Conservation (phyloP, 2,113 vertebrate species). For the Psephotus haematonotus region DNA sequence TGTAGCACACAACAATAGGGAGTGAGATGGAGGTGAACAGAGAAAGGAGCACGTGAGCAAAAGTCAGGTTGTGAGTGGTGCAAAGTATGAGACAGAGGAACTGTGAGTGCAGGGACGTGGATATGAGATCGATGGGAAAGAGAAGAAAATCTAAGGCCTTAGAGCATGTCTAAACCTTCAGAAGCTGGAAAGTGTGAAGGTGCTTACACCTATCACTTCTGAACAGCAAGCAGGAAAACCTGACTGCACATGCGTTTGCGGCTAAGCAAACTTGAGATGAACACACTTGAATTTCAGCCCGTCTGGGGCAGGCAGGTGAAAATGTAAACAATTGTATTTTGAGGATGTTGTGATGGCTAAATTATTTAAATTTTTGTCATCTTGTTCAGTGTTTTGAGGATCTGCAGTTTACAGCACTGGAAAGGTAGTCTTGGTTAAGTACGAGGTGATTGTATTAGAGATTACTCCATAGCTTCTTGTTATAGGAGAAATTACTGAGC, state of each 20-base stretch:
- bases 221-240: neutral
- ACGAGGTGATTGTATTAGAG: neutral
- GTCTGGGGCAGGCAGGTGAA: neutral
- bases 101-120: neutral
- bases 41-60: neutral
- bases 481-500: neutral
- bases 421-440: neutral
- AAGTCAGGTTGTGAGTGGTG: neutral
- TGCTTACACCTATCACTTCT: neutral
- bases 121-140: neutral
- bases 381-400: neutral
- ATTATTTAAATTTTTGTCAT: neutral
- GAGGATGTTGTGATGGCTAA: neutral
- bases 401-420: neutral
- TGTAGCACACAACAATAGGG: neutral
- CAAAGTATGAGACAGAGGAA: neutral
- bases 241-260: neutral
- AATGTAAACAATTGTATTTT: neutral
- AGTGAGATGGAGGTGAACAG: rapidly evolving
- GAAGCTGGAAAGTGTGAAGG: neutral
- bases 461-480: neutral
- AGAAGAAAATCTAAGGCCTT: neutral
- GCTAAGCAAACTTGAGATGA: neutral
- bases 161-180: neutral
- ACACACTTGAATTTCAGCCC: neutral